Conservation (phyloP, 2,888 invertebrate genomes). For the Tachina lurida region DNA sequence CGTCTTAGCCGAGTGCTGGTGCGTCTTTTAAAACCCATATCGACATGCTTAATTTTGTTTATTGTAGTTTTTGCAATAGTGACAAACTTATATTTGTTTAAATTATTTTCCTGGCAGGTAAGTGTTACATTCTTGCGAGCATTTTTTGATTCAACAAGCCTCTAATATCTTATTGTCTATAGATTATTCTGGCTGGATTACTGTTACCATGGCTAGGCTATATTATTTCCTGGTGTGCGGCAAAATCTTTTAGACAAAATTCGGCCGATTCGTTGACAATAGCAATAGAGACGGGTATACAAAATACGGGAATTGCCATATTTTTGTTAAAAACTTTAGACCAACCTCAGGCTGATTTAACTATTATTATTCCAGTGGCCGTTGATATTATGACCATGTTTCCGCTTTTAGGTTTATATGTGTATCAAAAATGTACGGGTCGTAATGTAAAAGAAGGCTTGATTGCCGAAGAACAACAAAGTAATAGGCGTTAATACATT, state of each 20-base stretch:
- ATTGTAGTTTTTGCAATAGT: conserved; percentile 93
- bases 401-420: conserved; percentile 87
- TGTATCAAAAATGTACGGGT: conserved; percentile 79
- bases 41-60: conserved; percentile 90
- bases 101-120: conserved; percentile 94
- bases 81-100: conserved; percentile 94
- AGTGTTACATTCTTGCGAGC: conserved; percentile 75
- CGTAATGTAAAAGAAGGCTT: conserved; percentile 71
- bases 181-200: conserved; percentile 92
- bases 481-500: conserved; percentile 9
- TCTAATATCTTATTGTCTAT: conserved; percentile 75
- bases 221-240: conserved; percentile 86
- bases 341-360: conserved; percentile 94
- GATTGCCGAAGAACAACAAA: conserved; percentile 50
- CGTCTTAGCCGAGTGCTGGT: conserved; percentile 88
- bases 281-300: conserved; percentile 95
- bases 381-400: conserved; percentile 97
- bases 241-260: conserved; percentile 86
- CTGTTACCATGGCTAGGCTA: conserved; percentile 93
- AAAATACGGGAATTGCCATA: conserved; percentile 96
- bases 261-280: conserved; percentile 91
- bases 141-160: conserved; percentile 28
- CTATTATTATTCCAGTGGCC: conserved; percentile 95
- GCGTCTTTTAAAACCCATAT: conserved; percentile 92
- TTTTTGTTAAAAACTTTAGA: conserved; percentile 91